Evolutionary conservation across 2,888 invertebrate species (phyloP), one percentile per base, ranked within the genome.

Genomic region (Dinocampus coccinellae): DNA sequence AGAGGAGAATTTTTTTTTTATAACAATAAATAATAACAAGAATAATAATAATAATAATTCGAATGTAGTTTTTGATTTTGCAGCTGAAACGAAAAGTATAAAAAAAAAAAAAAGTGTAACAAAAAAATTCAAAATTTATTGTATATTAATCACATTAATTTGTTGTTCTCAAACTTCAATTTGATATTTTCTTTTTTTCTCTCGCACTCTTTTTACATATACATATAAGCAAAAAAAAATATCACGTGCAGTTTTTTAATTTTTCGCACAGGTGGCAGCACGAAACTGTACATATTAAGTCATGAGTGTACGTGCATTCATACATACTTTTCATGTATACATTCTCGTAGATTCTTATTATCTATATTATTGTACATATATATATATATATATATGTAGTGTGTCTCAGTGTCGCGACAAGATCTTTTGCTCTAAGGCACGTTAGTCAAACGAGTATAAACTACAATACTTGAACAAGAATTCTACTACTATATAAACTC

Each of bases 211-310:
- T 16, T 7, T 16, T 47, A 10, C 10, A 9, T 10, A 36, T 36
- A 1, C 10, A n/a, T 24, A 26, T 29, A 11, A 1, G 29, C 29
- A 57, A 22, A 67, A 16, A 26, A 22, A 16, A n/a, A 34, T 60
- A 52, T 63, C 57, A 70, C 69, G 72, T 69, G 69, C 26, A 39
- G 16, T 42, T 75, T 74, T 71, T 61, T n/a, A 53, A 62, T 34
- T 53, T 66, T 42, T n/a, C 36, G 66, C 73, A 73, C 79, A 83
- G 83, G 79, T 82, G 82, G 82, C 82, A 78, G 80, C 81, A 82
- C 77, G 16, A 66, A 69, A 73, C 70, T 77, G 77, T 76, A 66
- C 36, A 34, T 47, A 47, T 47, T 33, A 65, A 64, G 64, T 64
- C 65, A 57, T 33, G 22, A 64, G 53, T 67, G 20, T 36, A 57